Evolutionary conservation across 2,888 invertebrate species (phyloP).

Genomic region (Barypeithes pellucidus): DNA sequence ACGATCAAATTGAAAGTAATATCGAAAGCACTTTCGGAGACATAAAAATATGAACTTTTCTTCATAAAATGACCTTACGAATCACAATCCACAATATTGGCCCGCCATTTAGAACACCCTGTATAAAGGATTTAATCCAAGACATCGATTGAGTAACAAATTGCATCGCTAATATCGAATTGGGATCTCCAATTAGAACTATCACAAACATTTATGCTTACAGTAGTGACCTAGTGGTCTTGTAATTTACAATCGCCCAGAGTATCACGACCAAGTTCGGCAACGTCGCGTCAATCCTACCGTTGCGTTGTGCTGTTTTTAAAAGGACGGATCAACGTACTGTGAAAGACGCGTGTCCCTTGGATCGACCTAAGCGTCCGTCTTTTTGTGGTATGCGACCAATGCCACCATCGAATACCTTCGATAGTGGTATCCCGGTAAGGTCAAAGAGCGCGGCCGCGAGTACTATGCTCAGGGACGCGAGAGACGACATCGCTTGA

Average conservation of each 20-base stretch:
- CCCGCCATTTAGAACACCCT: too few species aligned
- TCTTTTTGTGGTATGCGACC: slow-evolving; percentile 41
- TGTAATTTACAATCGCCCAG: slow-evolving; percentile 4
- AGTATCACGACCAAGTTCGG: slow-evolving; percentile 20
- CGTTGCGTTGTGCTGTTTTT: slow-evolving; percentile 34
- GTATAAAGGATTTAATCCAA: too few species aligned
- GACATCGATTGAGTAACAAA: neutral
- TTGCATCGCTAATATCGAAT: neutral
- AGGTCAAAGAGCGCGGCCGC: slow-evolving; percentile 35
- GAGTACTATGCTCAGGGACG: slow-evolving; percentile 31
- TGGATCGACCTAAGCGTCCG: slow-evolving; percentile 37
- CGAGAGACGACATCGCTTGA: slow-evolving; percentile 10
- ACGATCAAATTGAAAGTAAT: too few species aligned
- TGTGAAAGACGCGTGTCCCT: slow-evolving; percentile 39
- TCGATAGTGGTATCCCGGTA: slow-evolving; percentile 35
- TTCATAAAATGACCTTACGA: too few species aligned
- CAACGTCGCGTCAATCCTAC: slow-evolving; percentile 34
- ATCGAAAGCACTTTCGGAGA: too few species aligned
- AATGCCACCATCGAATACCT: slow-evolving; percentile 38
- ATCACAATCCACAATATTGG: too few species aligned
- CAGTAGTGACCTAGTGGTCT: slow-evolving; percentile 28
- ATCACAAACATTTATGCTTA: neutral
- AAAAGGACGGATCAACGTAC: slow-evolving; percentile 41
- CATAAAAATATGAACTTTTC: too few species aligned
- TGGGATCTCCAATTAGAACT: neutral